Evolutionary conservation across 2,113 vertebrate species (phyloP).

Genomic region (Euleptes europaea): DNA sequence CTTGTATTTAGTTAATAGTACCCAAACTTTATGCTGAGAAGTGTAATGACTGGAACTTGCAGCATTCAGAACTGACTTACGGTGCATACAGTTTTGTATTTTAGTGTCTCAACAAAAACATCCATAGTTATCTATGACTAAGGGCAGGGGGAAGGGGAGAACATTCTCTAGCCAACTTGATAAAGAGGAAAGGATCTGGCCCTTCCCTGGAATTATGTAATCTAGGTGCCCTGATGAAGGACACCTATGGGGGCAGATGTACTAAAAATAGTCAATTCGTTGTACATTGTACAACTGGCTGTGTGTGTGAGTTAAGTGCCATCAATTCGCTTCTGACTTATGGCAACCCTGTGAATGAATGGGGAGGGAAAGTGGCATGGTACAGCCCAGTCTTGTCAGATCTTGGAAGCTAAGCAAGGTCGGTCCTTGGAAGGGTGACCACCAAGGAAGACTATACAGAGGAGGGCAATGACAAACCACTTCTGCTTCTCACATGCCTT

Average conservation of each 20-base stretch:
- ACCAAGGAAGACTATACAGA: too few relatives aligned
- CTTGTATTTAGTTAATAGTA: not conserved
- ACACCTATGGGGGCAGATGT: not conserved
- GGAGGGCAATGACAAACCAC: too few relatives aligned
- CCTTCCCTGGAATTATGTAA: not conserved
- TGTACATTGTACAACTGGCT: too few relatives aligned
- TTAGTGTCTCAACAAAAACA: not conserved
- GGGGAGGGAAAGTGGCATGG: too few relatives aligned
- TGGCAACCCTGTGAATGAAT: too few relatives aligned
- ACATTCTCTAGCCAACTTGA: not conserved
- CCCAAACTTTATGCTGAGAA: not conserved
- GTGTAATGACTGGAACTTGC: not conserved
- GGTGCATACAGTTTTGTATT: not conserved
- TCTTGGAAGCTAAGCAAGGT: too few relatives aligned
- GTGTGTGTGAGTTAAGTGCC: too few relatives aligned
- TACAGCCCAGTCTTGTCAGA: too few relatives aligned
- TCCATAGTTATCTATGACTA: not conserved
- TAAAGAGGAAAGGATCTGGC: not conserved
- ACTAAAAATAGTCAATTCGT: too few relatives aligned
- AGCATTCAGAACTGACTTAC: not conserved
- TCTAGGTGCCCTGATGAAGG: not conserved
- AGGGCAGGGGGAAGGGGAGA: not conserved
- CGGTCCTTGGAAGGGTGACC: too few relatives aligned
- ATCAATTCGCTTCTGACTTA: too few relatives aligned
- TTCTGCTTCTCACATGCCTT: too few relatives aligned